phyloP scores from a whole-genome alignment of 2,113 vertebrate genomes.

The Ophthalmolycus amberensis region DNA sequence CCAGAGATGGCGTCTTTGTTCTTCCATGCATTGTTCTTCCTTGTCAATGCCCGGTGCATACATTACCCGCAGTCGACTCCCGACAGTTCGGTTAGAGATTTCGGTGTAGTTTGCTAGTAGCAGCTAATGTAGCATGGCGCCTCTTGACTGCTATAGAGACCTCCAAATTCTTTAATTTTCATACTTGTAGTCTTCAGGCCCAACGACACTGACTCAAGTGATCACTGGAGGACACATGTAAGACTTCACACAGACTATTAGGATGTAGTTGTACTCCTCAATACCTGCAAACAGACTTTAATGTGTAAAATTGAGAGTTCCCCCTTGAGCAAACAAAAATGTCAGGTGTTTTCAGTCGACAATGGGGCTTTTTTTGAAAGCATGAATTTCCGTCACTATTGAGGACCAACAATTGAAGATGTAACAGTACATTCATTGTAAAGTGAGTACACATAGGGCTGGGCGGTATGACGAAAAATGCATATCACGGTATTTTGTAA shows the following conservation, averaged over 20 bases:
- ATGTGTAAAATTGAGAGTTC: not conserved
- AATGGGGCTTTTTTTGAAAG: not conserved
- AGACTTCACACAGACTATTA: not conserved
- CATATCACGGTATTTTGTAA: too few relatives aligned
- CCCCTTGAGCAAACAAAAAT: not conserved
- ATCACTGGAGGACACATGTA: not conserved
- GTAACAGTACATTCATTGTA: not conserved
- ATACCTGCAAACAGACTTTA: too few relatives aligned
- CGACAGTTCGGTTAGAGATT: not conserved
- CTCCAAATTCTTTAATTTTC: not conserved
- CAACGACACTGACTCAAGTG: not conserved
- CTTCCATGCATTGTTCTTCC: not conserved
- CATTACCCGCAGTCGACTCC: not conserved
- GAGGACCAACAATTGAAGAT: not conserved
- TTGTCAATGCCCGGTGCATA: not conserved
- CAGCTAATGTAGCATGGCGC: not conserved
- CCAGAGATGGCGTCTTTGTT: not conserved
- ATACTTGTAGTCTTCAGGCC: not conserved
- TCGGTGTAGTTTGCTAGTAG: not conserved
- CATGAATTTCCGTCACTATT: not conserved
- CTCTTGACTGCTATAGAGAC: not conserved
- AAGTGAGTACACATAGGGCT: not conserved
- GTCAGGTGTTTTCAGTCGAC: not conserved
- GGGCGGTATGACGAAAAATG: too few relatives aligned
- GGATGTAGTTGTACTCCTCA: too few relatives aligned